These are phyloP conservation scores for Thomomys bottae DNA, from an alignment of 2,113 vertebrate species.

Conservation along the genomic window DNA sequence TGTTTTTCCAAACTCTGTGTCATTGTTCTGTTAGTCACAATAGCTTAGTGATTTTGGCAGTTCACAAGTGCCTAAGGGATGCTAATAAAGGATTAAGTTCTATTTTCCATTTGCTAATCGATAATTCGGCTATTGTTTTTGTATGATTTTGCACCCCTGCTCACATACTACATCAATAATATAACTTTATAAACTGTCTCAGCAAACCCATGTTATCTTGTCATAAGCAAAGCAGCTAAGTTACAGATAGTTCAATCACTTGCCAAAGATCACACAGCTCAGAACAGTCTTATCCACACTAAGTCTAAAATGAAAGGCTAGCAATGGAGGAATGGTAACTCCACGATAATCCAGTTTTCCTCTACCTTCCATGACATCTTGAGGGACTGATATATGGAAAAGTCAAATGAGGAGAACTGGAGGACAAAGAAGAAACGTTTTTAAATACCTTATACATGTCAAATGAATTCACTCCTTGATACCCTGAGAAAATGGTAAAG, in stretches of 20 bases:
- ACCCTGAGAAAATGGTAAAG: too few relatives aligned
- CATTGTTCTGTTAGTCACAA: background rate
- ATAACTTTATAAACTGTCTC: background rate
- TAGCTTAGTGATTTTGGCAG: background rate
- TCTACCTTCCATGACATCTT: background rate
- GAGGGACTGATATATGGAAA: background rate
- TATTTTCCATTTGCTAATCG: background rate
- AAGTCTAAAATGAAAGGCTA: background rate
- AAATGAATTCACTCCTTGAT: too few relatives aligned
- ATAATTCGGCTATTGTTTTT: background rate
- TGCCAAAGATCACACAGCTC: background rate
- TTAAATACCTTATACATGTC: too few relatives aligned
- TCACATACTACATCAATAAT: background rate
- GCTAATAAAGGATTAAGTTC: background rate
- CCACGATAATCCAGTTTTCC: background rate
- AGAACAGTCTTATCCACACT: background rate
- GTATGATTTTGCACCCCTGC: background rate
- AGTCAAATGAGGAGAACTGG: too few relatives aligned
- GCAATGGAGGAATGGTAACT: background rate
- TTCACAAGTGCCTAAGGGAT: background rate
- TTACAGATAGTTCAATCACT: background rate
- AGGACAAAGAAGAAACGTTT: background rate
- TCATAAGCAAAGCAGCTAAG: background rate
- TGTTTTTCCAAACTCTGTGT: background rate
- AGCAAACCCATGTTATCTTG: background rate